Conservation (phyloP, 2,113 vertebrate species). For the Poeciliopsis retropinna region DNA sequence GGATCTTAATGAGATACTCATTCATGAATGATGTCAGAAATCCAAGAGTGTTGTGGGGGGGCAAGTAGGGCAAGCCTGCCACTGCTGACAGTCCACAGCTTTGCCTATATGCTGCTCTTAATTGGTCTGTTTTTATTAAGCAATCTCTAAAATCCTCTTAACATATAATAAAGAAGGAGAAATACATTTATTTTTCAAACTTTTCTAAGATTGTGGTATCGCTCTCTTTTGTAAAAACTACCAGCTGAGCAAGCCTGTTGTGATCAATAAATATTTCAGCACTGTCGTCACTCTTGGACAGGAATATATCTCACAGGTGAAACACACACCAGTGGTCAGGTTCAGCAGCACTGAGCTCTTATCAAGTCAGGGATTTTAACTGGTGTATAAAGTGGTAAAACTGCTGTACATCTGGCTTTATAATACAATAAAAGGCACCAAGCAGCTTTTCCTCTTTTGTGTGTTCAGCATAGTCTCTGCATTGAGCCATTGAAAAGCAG, state of each 20-base stretch:
- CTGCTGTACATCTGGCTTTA: neutral
- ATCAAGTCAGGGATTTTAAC: neutral
- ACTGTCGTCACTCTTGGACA: constrained; percentile 28
- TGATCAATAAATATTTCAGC: constrained; percentile 65
- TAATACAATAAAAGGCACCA: neutral
- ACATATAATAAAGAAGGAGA: neutral
- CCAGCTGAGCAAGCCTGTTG: constrained; percentile 32
- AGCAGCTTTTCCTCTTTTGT: neutral
- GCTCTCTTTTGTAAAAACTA: constrained; percentile 14
- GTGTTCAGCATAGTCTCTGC: neutral
- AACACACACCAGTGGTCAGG: constrained; percentile 46
- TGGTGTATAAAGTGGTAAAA: constrained; percentile 2
- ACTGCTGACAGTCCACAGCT: constrained; percentile 10
- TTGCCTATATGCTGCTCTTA: neutral
- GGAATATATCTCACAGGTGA: constrained; percentile 49
- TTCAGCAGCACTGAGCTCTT: constrained; percentile 7
- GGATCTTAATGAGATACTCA: constrained; percentile 72
- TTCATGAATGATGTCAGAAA: constrained; percentile 73
- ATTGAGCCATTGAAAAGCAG: neutral
- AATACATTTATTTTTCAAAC: neutral
- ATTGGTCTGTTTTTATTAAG: neutral
- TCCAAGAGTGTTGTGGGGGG: constrained; percentile 10
- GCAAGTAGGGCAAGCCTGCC: neutral
- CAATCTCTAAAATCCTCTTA: neutral
- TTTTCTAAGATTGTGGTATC: neutral